Evolutionary conservation across 2,888 invertebrate genomes (phyloP).

Genomic region (Tetheella fluctuosa): DNA sequence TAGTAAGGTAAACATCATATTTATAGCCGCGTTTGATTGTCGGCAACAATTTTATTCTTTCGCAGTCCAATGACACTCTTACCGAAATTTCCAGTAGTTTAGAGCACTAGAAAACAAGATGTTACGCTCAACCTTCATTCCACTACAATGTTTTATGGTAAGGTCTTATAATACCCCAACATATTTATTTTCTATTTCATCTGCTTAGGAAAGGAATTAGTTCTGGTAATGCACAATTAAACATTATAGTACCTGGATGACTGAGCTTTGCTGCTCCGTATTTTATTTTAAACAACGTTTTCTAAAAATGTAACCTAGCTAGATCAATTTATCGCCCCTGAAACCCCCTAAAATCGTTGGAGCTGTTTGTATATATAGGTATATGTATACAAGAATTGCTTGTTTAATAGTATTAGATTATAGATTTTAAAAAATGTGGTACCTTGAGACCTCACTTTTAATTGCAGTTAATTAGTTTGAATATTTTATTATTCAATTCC

Average conservation of each 20-base stretch:
- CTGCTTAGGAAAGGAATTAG: not conserved
- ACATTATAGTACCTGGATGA: not conserved
- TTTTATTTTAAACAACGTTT: too few species aligned
- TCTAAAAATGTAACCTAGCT: too few species aligned
- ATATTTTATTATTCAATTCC: not conserved
- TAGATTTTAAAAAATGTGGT: too few species aligned
- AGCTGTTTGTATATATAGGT: too few species aligned
- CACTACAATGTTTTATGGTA: not conserved
- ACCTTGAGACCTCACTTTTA: not conserved
- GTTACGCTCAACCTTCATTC: constrained; percentile 63
- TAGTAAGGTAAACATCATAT: constrained; percentile 93
- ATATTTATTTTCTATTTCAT: not conserved
- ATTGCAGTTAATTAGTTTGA: not conserved
- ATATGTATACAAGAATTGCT: too few species aligned
- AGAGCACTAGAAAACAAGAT: constrained; percentile 85
- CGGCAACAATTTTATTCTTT: constrained; percentile 91
- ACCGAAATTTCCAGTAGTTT: constrained; percentile 91
- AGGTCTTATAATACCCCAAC: not conserved
- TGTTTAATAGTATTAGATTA: too few species aligned
- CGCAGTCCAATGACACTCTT: constrained; percentile 88
- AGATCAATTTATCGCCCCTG: too few species aligned
- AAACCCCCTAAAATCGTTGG: not conserved
- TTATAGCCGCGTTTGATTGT: constrained; percentile 92
- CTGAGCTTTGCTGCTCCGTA: too few species aligned
- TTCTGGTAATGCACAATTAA: too few species aligned